Conservation (phyloP, 2,113 vertebrate genomes). For the human (Homo sapiens) region DNA sequence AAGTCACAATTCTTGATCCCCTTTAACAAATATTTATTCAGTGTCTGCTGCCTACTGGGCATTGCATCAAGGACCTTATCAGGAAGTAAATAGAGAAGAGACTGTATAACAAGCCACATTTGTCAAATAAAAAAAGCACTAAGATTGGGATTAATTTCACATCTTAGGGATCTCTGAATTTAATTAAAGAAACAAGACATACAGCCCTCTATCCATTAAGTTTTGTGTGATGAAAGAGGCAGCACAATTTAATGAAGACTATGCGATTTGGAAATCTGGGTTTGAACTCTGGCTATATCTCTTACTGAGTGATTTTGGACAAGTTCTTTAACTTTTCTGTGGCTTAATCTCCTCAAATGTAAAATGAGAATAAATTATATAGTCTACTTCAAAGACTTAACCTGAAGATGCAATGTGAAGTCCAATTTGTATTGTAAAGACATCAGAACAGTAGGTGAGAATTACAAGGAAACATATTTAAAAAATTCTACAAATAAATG, state of each 20-base stretch:
- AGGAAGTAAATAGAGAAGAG: not conserved
- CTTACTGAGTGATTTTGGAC: not conserved
- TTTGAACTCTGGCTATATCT: not conserved
- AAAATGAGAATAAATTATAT: not conserved
- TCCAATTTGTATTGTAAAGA: not conserved
- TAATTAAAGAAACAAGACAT: not conserved
- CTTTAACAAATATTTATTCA: slow-evolving; percentile 28
- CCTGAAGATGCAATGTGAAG: not conserved
- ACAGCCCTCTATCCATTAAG: not conserved
- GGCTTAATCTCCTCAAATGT: not conserved
- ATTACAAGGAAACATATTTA: not conserved
- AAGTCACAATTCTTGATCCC: not conserved
- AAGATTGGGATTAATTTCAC: slow-evolving; percentile 4
- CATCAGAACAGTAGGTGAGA: not conserved
- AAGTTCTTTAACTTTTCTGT: not conserved
- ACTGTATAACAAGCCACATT: not conserved
- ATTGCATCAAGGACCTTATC: not conserved
- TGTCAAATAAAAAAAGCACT: not conserved
- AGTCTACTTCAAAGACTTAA: not conserved
- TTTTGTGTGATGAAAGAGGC: not conserved
- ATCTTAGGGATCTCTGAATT: not conserved
- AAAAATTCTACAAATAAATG: not conserved
- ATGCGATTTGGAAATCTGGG: not conserved
- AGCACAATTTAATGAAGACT: not conserved
- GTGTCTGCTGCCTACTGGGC: not conserved